phyloP scores from a whole-genome alignment of 2,888 invertebrate genomes.

The Papilio elwesi region DNA sequence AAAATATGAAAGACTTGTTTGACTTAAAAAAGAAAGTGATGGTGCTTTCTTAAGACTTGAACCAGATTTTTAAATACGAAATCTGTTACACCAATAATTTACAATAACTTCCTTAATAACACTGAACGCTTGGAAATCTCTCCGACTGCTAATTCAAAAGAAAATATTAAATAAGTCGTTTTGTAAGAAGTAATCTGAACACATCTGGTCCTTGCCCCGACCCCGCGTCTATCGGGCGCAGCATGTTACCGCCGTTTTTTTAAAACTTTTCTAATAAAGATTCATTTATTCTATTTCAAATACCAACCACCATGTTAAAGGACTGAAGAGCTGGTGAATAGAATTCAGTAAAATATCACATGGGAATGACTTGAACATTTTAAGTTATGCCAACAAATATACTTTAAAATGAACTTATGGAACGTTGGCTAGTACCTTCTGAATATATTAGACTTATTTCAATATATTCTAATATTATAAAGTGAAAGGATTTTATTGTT shows the following conservation, averaged over 20 bases:
- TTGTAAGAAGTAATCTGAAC: not conserved
- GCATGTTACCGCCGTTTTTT: not conserved
- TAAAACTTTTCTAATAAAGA: constrained; percentile 18
- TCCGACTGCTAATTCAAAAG: not conserved
- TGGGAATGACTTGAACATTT: too few species aligned
- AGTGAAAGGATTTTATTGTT: too few species aligned
- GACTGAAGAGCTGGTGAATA: too few species aligned
- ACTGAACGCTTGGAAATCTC: not conserved
- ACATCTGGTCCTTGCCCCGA: not conserved
- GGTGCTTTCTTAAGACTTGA: too few species aligned
- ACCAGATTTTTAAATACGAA: not conserved
- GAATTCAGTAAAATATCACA: too few species aligned
- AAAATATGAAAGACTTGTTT: not conserved
- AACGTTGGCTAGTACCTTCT: too few species aligned
- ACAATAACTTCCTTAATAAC: not conserved
- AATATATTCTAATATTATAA: too few species aligned
- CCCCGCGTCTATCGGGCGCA: not conserved
- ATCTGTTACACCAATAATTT: not conserved
- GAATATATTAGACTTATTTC: too few species aligned
- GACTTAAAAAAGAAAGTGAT: too few species aligned
- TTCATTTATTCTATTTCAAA: not conserved
- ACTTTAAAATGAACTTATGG: too few species aligned
- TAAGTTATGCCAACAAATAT: too few species aligned
- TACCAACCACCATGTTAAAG: not conserved
- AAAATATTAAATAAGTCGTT: constrained; percentile 1